Evolutionary conservation across 2,888 invertebrate species (phyloP).

Genomic region (Gibbula magus): DNA sequence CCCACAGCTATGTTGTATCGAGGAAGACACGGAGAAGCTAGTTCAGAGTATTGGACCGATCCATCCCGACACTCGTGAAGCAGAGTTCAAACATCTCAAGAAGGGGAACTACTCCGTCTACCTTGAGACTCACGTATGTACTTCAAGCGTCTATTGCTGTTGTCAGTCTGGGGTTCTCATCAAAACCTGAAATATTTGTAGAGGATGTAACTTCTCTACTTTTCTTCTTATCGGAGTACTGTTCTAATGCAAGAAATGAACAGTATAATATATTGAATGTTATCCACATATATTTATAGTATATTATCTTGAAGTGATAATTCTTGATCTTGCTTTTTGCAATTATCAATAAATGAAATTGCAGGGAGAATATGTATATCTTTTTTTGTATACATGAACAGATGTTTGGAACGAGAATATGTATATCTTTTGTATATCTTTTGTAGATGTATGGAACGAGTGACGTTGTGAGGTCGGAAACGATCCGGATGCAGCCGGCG

Average conservation of each 20-base stretch:
- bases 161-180: too few relatives aligned
- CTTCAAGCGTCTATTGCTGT: background rate
- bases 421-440: background rate
- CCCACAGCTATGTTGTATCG: conserved; percentile 69
- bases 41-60: conserved; percentile 72
- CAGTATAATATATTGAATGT: too few relatives aligned
- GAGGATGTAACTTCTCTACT: too few relatives aligned
- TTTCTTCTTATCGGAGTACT: too few relatives aligned
- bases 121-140: conserved; percentile 73
- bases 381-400: background rate
- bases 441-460: conserved; percentile 72
- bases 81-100: conserved; percentile 72
- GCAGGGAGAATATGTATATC: background rate
- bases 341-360: background rate
- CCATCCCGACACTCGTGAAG: conserved; percentile 71
- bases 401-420: background rate
- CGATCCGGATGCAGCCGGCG: conserved; percentile 67
- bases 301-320: too few relatives aligned
- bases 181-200: too few relatives aligned
- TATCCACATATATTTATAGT: too few relatives aligned
- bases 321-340: too few relatives aligned
- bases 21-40: conserved; percentile 68
- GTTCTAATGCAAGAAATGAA: too few relatives aligned
- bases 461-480: conserved; percentile 70
- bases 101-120: conserved; percentile 70